Evolutionary conservation across 2,797 vertebrate genomes (phyloP).

Genomic region (Darevskia nairensis): DNA sequence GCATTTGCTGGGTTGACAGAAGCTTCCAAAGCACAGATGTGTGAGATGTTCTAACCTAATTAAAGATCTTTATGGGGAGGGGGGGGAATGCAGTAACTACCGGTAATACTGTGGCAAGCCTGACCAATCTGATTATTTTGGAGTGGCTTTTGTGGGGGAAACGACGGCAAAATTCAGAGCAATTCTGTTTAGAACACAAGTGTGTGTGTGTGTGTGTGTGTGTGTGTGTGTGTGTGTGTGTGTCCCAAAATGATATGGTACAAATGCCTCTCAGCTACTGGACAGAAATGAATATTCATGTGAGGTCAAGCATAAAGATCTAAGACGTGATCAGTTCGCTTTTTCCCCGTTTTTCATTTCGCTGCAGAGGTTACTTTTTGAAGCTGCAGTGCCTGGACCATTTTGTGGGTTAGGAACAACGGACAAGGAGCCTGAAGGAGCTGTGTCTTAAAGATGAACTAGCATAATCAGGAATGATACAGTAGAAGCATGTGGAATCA

Average conservation of each 20-base stretch:
- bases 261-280: slow-evolving; percentile 62
- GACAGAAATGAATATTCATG: slow-evolving; percentile 70
- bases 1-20: slow-evolving; percentile 74
- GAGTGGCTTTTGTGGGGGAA: slow-evolving; percentile 23
- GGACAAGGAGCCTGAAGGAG: slow-evolving; percentile 40
- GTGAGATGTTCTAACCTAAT: slow-evolving; percentile 76
- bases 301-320: slow-evolving; percentile 70
- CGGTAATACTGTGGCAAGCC: slow-evolving; percentile 54
- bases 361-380: slow-evolving; percentile 56
- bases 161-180: slow-evolving; percentile 34
- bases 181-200: slow-evolving; percentile 49
- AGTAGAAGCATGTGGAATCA: slow-evolving; percentile 14
- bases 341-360: slow-evolving; percentile 57
- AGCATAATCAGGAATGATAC: neutral
- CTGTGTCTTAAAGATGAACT: slow-evolving; percentile 32
- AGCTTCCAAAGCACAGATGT: slow-evolving; percentile 64
- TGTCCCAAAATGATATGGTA: slow-evolving; percentile 29
- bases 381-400: slow-evolving; percentile 46
- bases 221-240: neutral
- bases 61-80: slow-evolving; percentile 67
- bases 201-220: neutral
- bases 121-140: slow-evolving; percentile 56
- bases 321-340: slow-evolving; percentile 46
- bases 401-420: slow-evolving; percentile 45
- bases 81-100: slow-evolving; percentile 58